Evolutionary conservation across 2,888 invertebrate species (phyloP), one percentile per base, ranked within the genome.

Genomic region (Lordiphosa andalusiaca): DNA sequence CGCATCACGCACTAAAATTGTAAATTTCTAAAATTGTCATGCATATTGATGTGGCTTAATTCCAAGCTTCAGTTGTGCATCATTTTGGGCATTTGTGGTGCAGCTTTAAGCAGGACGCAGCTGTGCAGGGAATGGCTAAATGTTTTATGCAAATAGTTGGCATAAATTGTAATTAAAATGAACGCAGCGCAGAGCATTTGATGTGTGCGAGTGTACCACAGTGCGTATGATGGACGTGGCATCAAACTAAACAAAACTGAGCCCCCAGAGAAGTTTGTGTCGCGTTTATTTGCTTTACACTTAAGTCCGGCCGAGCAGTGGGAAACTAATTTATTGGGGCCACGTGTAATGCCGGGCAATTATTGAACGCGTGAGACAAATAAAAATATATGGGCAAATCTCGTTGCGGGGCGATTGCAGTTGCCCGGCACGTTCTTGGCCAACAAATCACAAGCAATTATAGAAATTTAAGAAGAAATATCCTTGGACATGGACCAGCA

Each of bases 351-450:
- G 66, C 72, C 30, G 44, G 72, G 74, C 84, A 81, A 81, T 81
- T 81, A 81, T 81, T 81, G 84, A 81, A 84, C 72, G 80, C 80
- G 84, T 81, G 80, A 84, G 84, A 63, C 82, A 84, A 84, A 81
- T 81, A 81, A 81, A 80, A 81, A 77, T 77, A 66, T 80, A 75
- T 82, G 48, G 66, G 67, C 59, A 75, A 51, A 35, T 56, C 16
- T 56, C 35, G 59, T 37, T 39, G 36, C 37, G 39, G 73, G 77
- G 84, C 81, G 84, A 81, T 81, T 81, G 84, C 82, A 81, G 69
- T 84, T 81, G 82, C 69, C 64, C 65, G 67, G 84, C 80, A 81
- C 80, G 80, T 81, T 74, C 68, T 74, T 56, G 75, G 75, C 78
- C 70, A 81, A 81, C 80, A 81, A 81, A 81, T 81, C 80, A 81